phyloP scores from a whole-genome alignment of 2,797 vertebrate species.

The Phataginus tetradactyla region DNA sequence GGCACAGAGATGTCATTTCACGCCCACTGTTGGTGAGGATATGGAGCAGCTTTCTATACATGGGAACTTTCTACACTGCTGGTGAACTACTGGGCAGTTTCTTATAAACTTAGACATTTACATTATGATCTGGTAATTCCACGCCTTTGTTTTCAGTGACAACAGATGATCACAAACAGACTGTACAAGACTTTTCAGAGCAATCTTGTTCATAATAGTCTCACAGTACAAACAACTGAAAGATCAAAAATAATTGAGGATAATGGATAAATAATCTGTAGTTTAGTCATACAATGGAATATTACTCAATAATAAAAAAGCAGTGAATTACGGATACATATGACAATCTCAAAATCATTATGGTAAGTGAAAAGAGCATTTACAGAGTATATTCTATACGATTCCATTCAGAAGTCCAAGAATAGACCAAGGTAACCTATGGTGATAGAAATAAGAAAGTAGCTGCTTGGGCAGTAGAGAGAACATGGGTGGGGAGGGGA shows the following conservation, averaged over 20 bases:
- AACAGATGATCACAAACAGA: not conserved
- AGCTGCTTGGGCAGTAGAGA: not conserved
- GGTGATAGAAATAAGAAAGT: not conserved
- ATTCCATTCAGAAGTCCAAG: not conserved
- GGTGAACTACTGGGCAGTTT: not conserved
- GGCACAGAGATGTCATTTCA: not conserved
- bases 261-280: not conserved
- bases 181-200: not conserved
- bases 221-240: not conserved
- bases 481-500: not conserved
- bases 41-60: no score
- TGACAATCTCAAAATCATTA: not conserved
- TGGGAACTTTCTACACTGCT: not conserved
- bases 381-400: not conserved
- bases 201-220: not conserved
- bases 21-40: not conserved
- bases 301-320: not conserved
- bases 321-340: not conserved
- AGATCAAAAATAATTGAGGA: not conserved
- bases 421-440: not conserved
- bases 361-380: not conserved
- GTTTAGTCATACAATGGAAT: not conserved
- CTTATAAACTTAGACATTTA: not conserved
- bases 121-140: not conserved
- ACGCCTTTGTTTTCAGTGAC: not conserved